These are phyloP conservation scores for Heliothis subflexa DNA, from an alignment of 1,140 invertebrate genomes.

Conservation along the genomic window DNA sequence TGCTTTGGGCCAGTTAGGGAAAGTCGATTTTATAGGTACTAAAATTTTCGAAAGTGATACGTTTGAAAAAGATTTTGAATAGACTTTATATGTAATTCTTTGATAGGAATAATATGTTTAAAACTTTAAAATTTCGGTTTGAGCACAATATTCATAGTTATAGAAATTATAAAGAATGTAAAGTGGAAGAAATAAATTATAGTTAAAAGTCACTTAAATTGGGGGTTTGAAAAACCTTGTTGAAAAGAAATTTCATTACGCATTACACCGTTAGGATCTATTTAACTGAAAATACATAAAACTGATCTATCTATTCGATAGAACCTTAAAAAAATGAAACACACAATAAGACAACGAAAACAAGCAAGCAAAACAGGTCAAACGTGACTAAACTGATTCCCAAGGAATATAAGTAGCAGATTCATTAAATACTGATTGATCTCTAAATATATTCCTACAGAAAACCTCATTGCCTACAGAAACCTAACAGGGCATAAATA, in stretches of 20 bases:
- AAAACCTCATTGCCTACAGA: background rate
- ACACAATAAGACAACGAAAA: background rate
- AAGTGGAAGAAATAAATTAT: background rate
- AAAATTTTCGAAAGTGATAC: background rate
- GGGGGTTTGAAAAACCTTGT: too few relatives aligned
- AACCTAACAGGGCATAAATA: background rate
- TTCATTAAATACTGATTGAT: constrained; percentile 11
- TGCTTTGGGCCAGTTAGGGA: too few relatives aligned
- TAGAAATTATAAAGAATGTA: background rate
- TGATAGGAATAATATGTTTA: background rate
- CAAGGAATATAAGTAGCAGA: background rate
- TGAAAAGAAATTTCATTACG: too few relatives aligned
- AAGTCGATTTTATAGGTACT: too few relatives aligned
- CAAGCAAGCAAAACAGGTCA: constrained; percentile 9
- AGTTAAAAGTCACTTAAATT: background rate
- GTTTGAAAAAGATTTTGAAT: constrained; percentile 4
- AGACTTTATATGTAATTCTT: background rate
- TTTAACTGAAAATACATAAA: too few relatives aligned
- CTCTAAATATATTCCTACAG: background rate
- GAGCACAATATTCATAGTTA: background rate
- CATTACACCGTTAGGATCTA: too few relatives aligned
- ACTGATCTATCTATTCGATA: too few relatives aligned
- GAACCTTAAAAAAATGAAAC: background rate
- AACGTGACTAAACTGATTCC: background rate
- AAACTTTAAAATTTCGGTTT: constrained; percentile 1